phyloP scores from a whole-genome alignment of 2,888 invertebrate species.

The Orgyia antiqua region DNA sequence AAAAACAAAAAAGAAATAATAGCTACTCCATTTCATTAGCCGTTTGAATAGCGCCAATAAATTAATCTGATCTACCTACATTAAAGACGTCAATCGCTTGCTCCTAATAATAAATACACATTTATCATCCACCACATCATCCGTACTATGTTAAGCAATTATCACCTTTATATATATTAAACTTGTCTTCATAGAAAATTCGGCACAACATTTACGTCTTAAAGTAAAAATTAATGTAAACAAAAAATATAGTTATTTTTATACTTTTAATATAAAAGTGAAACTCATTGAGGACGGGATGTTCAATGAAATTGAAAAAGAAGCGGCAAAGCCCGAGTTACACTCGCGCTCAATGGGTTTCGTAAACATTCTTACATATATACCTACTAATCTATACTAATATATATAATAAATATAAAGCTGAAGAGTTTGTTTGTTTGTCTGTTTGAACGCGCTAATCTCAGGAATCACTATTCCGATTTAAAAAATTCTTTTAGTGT shows the following conservation, averaged over 20 bases:
- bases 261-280: constrained; percentile 61
- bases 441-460: too few relatives aligned
- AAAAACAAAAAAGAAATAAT: not conserved
- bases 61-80: constrained; percentile 55
- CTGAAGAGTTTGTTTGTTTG: too few relatives aligned
- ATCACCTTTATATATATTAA: constrained; percentile 39
- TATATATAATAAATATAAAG: too few relatives aligned
- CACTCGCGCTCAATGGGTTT: too few relatives aligned
- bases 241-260: constrained; percentile 60
- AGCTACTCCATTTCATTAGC: constrained; percentile 44
- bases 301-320: constrained; percentile 64
- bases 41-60: constrained; percentile 70
- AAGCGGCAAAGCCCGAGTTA: constrained; percentile 22
- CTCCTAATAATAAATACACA: constrained; percentile 33
- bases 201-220: constrained; percentile 62
- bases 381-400: too few relatives aligned
- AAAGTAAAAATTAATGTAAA: constrained; percentile 65
- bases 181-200: constrained; percentile 59
- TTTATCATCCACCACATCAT: constrained; percentile 41
- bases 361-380: too few relatives aligned
- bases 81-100: constrained; percentile 72
- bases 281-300: constrained; percentile 68
- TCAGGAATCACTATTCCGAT: too few relatives aligned
- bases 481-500: too few relatives aligned
- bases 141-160: constrained; percentile 35